Conservation (phyloP, 2,797 vertebrate genomes). For the Remorina albescens region DNA sequence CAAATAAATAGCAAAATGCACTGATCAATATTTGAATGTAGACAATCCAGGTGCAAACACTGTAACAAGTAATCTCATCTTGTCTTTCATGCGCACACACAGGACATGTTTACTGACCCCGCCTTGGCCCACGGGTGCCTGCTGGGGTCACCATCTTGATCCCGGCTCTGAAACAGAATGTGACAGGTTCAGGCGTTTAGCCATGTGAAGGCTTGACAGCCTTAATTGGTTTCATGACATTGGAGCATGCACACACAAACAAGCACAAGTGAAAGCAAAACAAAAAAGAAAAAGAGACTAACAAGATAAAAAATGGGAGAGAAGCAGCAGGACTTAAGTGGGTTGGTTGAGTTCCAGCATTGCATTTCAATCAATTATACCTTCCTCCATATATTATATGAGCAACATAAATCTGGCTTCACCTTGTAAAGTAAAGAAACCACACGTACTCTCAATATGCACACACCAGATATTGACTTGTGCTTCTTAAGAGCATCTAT, state of each 20-base stretch:
- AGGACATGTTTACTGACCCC: constrained; percentile 85
- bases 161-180: constrained; percentile 82
- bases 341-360: constrained; percentile 79
- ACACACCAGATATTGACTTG: constrained; percentile 35
- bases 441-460: constrained; percentile 22
- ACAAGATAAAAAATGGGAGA: constrained; percentile 24
- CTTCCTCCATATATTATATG: background rate
- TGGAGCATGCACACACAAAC: constrained; percentile 46
- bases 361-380: constrained; percentile 31
- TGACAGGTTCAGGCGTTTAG: constrained; percentile 57
- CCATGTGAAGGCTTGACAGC: background rate
- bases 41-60: background rate
- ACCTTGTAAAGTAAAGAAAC: constrained; percentile 44
- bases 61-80: background rate
- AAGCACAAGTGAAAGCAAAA: constrained; percentile 29
- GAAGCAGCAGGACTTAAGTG: constrained; percentile 11
- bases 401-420: constrained; percentile 47
- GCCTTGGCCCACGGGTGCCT: constrained; percentile 90
- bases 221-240: constrained; percentile 38
- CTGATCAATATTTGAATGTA: constrained; percentile 9
- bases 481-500: background rate
- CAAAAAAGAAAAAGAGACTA: constrained; percentile 8
- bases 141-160: constrained; percentile 84
- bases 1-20: constrained; percentile 14
- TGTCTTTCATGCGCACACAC: background rate